Evolutionary conservation across 2,797 vertebrate species (phyloP).

Genomic region (Takifugu rubripes): DNA sequence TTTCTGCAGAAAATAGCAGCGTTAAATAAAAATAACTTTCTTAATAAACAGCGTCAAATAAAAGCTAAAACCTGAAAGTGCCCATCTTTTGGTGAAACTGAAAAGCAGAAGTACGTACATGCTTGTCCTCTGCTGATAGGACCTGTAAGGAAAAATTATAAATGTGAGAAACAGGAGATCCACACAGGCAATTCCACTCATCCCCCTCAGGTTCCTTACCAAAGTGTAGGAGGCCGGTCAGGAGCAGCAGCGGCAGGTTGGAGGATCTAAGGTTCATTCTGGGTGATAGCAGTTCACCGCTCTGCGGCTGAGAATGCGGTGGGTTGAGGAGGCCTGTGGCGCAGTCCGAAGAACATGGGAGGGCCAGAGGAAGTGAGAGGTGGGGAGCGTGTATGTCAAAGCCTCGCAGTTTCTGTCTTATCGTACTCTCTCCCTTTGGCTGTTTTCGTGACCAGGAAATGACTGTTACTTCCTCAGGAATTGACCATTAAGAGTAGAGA

Average conservation of each 20-base stretch:
- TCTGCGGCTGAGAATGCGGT: slow-evolving; percentile 9
- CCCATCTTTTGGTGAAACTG: slow-evolving; percentile 2
- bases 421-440: slow-evolving; percentile 23
- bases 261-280: slow-evolving; percentile 57
- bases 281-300: slow-evolving; percentile 21
- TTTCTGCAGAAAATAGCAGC: slow-evolving; percentile 20
- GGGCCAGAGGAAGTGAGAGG: slow-evolving; percentile 43
- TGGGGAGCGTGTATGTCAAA: slow-evolving; percentile 29
- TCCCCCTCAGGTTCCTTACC: slow-evolving; percentile 53
- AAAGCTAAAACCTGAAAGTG: slow-evolving; percentile 33
- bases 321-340: slow-evolving; percentile 23
- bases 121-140: slow-evolving; percentile 34
- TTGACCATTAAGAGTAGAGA: slow-evolving; percentile 8
- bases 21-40: slow-evolving; percentile 34
- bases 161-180: slow-evolving; percentile 24
- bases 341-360: slow-evolving; percentile 25
- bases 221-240: slow-evolving; percentile 34
- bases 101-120: slow-evolving; percentile 51
- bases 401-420: slow-evolving; percentile 37
- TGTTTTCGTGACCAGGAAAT: slow-evolving; percentile 51
- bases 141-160: slow-evolving; percentile 33
- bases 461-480: slow-evolving; percentile 56
- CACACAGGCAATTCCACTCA: slow-evolving; percentile 5
- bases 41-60: slow-evolving; percentile 2
- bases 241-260: slow-evolving; percentile 43